Conservation (phyloP, 2,113 vertebrate genomes). For the Chaetodon trifascialis region DNA sequence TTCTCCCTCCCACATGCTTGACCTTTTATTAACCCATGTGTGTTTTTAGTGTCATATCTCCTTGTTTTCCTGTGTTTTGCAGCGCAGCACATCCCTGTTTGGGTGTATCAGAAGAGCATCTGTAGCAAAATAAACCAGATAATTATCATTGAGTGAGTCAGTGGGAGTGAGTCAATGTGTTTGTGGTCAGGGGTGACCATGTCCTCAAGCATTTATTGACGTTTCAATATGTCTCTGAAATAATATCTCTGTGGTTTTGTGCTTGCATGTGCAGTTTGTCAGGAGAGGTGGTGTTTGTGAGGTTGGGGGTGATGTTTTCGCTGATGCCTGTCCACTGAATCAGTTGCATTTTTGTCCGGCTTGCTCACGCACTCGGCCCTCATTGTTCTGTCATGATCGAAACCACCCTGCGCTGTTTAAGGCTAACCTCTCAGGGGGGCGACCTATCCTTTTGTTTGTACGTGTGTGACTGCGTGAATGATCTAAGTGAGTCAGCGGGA, state of each 20-base stretch:
- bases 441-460: slow-evolving; percentile 28
- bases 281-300: neutral
- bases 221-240: slow-evolving; percentile 28
- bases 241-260: slow-evolving; percentile 18
- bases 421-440: neutral
- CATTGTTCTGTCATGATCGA: slow-evolving; percentile 13
- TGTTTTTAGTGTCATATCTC: neutral
- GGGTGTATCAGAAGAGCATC: neutral
- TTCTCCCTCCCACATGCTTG: slow-evolving; percentile 19
- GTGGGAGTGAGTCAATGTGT: slow-evolving; percentile 37
- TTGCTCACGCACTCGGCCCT: neutral
- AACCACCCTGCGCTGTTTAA: neutral
- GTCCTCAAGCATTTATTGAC: slow-evolving; percentile 43
- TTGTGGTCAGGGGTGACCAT: slow-evolving; percentile 39
- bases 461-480: slow-evolving; percentile 24
- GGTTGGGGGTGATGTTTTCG: neutral
- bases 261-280: neutral
- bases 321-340: neutral
- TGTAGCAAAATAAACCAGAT: slow-evolving; percentile 24
- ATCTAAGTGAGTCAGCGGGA: slow-evolving; percentile 39
- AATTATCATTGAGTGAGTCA: slow-evolving; percentile 38
- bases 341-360: neutral
- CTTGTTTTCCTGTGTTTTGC: neutral
- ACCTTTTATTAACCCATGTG: neutral
- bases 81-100: neutral